Evolutionary conservation across 64 coral and sea anemone genomes (phyloP).

Genomic region (Montipora cactus): DNA sequence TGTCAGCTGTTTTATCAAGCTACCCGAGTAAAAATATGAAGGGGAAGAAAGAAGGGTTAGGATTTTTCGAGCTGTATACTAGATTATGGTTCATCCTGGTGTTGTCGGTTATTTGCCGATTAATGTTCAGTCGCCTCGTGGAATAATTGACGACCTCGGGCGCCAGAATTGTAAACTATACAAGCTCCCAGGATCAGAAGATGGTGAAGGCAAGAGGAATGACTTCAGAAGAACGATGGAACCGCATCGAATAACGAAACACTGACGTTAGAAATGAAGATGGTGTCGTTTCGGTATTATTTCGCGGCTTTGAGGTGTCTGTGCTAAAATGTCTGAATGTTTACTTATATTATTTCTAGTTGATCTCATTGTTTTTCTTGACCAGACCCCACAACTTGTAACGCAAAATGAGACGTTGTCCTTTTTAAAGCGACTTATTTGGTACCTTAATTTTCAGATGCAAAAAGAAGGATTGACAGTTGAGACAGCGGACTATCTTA

Average conservation of each 20-base stretch:
- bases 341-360: background rate
- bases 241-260: no score
- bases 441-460: background rate
- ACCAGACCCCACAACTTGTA: no score
- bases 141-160: background rate
- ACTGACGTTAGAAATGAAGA: no score
- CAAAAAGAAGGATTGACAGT: slow-evolving; percentile 29
- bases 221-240: background rate
- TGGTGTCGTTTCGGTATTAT: no score
- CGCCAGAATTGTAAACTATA: background rate
- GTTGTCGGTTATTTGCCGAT: background rate
- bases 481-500: slow-evolving; percentile 16
- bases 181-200: background rate
- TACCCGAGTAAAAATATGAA: background rate
- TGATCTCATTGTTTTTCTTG: background rate
- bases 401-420: no score
- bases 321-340: no score
- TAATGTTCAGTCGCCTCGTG: background rate
- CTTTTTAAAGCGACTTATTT: background rate
- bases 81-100: background rate
- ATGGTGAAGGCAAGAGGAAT: background rate
- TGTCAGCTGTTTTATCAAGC: slow-evolving; percentile 45
- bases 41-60: background rate
- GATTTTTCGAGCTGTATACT: background rate
- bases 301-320: no score